phyloP scores from a whole-genome alignment of 2,113 vertebrate species.

The Anoplopoma fimbria region DNA sequence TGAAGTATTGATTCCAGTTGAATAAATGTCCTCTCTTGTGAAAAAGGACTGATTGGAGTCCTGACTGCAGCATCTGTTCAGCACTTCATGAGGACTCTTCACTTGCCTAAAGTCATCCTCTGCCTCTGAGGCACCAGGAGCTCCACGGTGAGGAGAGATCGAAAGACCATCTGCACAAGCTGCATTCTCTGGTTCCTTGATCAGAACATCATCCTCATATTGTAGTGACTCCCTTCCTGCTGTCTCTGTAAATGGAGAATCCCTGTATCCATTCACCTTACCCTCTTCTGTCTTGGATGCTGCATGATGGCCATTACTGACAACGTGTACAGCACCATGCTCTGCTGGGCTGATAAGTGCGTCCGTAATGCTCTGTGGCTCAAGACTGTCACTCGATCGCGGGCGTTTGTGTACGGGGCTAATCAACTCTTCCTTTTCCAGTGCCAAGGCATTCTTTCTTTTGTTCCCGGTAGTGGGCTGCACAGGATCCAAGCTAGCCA shows the following conservation, averaged over 20 bases:
- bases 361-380: background rate
- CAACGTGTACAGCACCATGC: background rate
- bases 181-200: background rate
- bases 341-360: background rate
- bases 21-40: background rate
- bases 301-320: constrained; percentile 22
- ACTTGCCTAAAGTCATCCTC: background rate
- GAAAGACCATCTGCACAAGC: background rate
- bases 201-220: background rate
- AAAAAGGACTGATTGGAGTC: background rate
- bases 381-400: constrained; percentile 49
- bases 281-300: background rate
- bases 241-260: background rate
- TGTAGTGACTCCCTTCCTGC: background rate
- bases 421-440: constrained; percentile 51
- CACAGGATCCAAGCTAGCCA: constrained; percentile 79
- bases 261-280: constrained; percentile 22
- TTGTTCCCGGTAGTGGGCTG: constrained; percentile 75
- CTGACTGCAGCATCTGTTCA: background rate
- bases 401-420: constrained; percentile 72
- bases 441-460: constrained; percentile 74
- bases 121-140: background rate
- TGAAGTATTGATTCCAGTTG: background rate
- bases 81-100: background rate
- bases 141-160: background rate